Base-by-base conservation (phyloP, 2,797 vertebrate species). In the Sebastes reedi region DNA sequence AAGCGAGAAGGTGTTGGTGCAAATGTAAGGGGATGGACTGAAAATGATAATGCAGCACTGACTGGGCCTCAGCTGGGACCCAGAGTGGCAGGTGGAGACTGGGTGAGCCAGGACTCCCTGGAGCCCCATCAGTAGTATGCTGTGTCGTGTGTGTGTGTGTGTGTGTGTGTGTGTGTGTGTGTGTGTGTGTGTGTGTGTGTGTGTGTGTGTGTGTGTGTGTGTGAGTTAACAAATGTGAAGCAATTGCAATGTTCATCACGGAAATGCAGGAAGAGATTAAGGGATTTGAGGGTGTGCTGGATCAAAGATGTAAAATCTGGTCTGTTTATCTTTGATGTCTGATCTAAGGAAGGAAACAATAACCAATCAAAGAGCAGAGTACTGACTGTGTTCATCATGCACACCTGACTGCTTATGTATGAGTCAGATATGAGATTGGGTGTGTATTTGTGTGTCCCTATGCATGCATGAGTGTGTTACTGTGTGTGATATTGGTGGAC, bases 81-180 rank as follows among this genome's bases (percentile, higher is more conserved):
- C 52, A 69, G 87, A 91, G 91, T 75, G 92, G 95, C 95, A 96
- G 96, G 95, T 96, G 96, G 93, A 93, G 89, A 83, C 72, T 92
- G 89, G 81, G 89, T 87, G 90, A 88, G 87, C 86, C 14, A 88
- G 83, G 91, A 90, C 83, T 88, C 93, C 90, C 93, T 79, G 78
- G 91, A 93, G 94, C 72, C 93, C 91, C 94, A 95, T 96, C 94
- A 94, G 91, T 64, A 84, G 77, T 92, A 87, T 91, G 92, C 92
- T 94, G 91, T 68, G 69, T 56, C 36, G 66, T 77, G 65, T 70
- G 66, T 75, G 68, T 77, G 71, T 66, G 73, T 66, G 73, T 77
- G 78, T 76, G 70, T 76, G 75, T 62, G 66, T 75, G 46, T 74
- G 75, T 29, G 65, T 76, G 64, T 70, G 66, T 75, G 67, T 75